phyloP scores from a whole-genome alignment of 2,113 vertebrate genomes.

The Dunckerocampus dactyliophorus region DNA sequence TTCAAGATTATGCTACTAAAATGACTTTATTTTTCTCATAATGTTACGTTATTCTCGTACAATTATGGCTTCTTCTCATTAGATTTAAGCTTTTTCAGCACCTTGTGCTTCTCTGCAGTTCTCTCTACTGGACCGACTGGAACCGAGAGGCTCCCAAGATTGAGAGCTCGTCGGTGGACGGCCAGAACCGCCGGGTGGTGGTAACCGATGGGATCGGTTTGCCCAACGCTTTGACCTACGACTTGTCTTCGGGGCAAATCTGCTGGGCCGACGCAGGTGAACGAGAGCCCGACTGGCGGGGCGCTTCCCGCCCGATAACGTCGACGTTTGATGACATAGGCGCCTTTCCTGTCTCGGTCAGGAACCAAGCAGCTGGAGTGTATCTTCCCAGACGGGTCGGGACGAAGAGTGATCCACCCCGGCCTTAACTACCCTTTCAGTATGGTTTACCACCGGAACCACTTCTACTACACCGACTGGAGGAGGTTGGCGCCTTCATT shows the following conservation, averaged over 20 bases:
- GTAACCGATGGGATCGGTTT: slow-evolving; percentile 86
- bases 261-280: slow-evolving; percentile 98
- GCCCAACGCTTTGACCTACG: slow-evolving; percentile 89
- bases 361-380: slow-evolving; percentile 95
- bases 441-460: slow-evolving; percentile 80
- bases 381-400: slow-evolving; percentile 76
- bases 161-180: slow-evolving; percentile 82
- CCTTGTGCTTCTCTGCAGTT: slow-evolving; percentile 72
- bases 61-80: too few species aligned
- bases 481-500: slow-evolving; percentile 74
- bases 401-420: slow-evolving; percentile 77
- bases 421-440: slow-evolving; percentile 95
- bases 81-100: too few species aligned
- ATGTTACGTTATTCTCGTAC: too few species aligned
- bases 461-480: slow-evolving; percentile 98
- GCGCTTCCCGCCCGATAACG: not conserved
- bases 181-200: slow-evolving; percentile 83
- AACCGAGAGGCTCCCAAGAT: slow-evolving; percentile 97
- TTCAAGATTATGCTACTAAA: too few species aligned
- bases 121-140: slow-evolving; percentile 98
- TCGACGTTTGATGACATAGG: not conserved
- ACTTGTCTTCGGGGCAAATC: slow-evolving; percentile 78
- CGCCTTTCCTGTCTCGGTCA: slow-evolving; percentile 31
- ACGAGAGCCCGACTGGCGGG: not conserved
- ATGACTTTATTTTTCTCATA: too few species aligned